A percentile compares a stretch with the other conserved stretches of the same genome.
Conservation (phyloP, 2,113 vertebrate genomes). For the Suncus etruscus region DNA sequence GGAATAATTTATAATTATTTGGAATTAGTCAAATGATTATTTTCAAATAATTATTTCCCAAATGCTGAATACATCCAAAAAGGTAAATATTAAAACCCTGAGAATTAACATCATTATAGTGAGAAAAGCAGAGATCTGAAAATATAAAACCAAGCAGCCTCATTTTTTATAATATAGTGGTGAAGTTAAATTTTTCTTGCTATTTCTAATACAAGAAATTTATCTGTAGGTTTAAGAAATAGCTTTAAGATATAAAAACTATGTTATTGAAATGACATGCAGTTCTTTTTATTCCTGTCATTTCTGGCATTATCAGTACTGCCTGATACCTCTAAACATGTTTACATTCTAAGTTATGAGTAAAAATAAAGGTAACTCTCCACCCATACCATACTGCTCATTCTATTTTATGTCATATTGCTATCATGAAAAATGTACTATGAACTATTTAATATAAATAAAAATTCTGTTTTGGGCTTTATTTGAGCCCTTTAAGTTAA, state of each 20-base stretch:
- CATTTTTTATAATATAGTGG: background rate
- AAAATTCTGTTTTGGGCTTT: background rate
- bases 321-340: background rate
- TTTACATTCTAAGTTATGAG: background rate
- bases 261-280: background rate
- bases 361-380: background rate
- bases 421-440: background rate
- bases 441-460: constrained; percentile 8
- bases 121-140: background rate
- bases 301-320: background rate
- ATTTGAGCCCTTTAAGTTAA: background rate
- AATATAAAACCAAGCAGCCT: background rate
- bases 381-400: background rate
- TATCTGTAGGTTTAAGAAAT: constrained; percentile 14
- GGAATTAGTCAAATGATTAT: no score
- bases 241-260: background rate
- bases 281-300: background rate
- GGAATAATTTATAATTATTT: no score
- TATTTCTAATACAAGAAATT: background rate
- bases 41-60: no score
- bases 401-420: background rate
- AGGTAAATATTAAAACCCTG: background rate
- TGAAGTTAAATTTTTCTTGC: background rate
- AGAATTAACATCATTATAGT: background rate
- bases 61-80: background rate